Base-by-base conservation (phyloP, 2,797 vertebrate species). In the Chiroxiphia lanceolata region DNA sequence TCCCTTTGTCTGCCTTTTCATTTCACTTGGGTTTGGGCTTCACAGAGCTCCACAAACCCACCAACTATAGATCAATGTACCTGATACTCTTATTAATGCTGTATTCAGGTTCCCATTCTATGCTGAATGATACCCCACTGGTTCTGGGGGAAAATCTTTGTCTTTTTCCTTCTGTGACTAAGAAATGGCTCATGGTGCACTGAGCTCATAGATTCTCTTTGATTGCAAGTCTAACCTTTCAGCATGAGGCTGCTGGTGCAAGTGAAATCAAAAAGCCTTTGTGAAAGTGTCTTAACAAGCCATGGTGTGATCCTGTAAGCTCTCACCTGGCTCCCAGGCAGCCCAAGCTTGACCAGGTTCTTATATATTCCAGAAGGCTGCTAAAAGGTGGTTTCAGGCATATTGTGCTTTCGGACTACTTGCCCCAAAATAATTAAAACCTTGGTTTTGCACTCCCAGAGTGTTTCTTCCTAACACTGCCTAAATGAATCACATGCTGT, bases 231-330 rank as follows among this genome's bases (percentile, higher is more conserved):
- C 67, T 84, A 69, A 89, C 91, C 78, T 89, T 94, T 89, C 81
- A 89, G 74, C 19, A 0, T 87, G 87, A 91, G 70, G 70, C 83
- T 94, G 83, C 74, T 81, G 70, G 87, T 76, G 91, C 81, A 71
- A 94, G 36, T 70, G 65, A 83, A 93, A 92, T 82, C 89, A 92
- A 92, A 96, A 94, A 81, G 67, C 70, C 81, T 94, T 89, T 94
- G 83, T 88, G 50, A 65, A 76, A 89, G 70, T 78, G 63, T 34
- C 74, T 91, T 85, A 90, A 91, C 67, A 85, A 96, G 86, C 50
- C 70, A 65, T 63, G 78, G 54, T 4, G 1, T 57, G 71, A 75
- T 75, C 9, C 3, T 79, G 70, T 70, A 38, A 93, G 77, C 72
- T 88, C 69, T 95, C 68, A 74, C 68, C 80, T 67, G 33, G 61